These are phyloP conservation scores for Tetranychus urticae DNA, from an alignment of 1,140 invertebrate species.

Conservation along the genomic window DNA sequence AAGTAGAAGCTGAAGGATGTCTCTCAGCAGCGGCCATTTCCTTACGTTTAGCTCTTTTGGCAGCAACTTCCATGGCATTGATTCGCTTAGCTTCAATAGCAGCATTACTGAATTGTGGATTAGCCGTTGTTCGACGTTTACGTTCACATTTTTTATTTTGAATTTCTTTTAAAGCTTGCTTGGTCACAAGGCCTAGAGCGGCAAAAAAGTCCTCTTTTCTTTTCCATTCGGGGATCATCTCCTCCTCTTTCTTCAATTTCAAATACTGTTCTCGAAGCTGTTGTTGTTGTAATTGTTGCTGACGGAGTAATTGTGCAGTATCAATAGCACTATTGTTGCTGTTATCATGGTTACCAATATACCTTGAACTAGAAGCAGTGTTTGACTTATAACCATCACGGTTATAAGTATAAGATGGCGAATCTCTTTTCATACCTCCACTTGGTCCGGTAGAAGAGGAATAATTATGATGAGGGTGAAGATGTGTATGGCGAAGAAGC, in stretches of 20 bases:
- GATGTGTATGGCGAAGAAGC: not conserved
- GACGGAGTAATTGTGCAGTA: not conserved
- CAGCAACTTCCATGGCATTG: slow-evolving; percentile 9
- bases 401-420: not conserved
- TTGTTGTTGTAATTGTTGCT: not conserved
- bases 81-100: slow-evolving; percentile 16
- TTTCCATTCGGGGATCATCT: not conserved
- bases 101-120: slow-evolving; percentile 20
- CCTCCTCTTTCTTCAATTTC: not conserved
- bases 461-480: not conserved
- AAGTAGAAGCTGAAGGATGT: not conserved
- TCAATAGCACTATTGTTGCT: not conserved
- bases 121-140: slow-evolving; percentile 21
- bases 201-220: slow-evolving; percentile 1
- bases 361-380: not conserved
- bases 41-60: slow-evolving; percentile 2
- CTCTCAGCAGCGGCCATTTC: not conserved
- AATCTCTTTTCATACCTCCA: not conserved
- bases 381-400: not conserved
- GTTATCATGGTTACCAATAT: not conserved
- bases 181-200: slow-evolving; percentile 9
- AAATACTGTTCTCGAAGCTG: not conserved
- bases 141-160: slow-evolving; percentile 18
- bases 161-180: slow-evolving; percentile 15
- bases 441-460: not conserved